Evolutionary conservation across 2,797 vertebrate species (phyloP).

Genomic region (Propithecus perrieri): DNA sequence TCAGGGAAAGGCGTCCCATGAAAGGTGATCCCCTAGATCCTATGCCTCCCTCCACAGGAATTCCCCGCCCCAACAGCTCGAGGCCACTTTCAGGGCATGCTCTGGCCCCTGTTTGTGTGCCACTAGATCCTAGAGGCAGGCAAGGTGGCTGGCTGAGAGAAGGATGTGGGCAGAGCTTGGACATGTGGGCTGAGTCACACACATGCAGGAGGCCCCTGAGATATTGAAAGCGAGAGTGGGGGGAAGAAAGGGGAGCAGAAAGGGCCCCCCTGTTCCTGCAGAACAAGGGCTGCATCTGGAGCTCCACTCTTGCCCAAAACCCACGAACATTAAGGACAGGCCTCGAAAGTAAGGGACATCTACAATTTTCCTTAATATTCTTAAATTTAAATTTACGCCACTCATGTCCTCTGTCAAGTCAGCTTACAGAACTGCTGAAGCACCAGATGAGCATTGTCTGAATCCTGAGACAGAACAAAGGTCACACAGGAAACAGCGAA

Average conservation of each 20-base stretch:
- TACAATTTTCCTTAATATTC: neutral
- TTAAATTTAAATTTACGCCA: neutral
- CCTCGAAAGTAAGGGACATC: neutral
- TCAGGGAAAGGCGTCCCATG: neutral
- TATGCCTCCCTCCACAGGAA: neutral
- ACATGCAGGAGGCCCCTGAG: neutral
- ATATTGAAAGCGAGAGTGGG: neutral
- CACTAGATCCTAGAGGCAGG: too few relatives aligned
- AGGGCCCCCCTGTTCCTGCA: neutral
- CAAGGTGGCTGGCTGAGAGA: neutral
- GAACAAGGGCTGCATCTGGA: neutral
- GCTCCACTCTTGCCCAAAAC: neutral
- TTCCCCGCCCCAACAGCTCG: neutral
- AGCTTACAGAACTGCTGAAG: neutral
- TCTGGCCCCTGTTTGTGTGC: accelerated
- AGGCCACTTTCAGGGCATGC: neutral
- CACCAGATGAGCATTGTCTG: neutral
- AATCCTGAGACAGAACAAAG: neutral
- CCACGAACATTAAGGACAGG: neutral
- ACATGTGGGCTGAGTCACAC: neutral
- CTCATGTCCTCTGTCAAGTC: neutral
- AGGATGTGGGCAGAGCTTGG: neutral
- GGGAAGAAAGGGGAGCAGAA: neutral
- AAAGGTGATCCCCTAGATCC: neutral
- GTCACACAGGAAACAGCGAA: neutral